Conservation (phyloP, 2,888 invertebrate species). For the Melinaea marsaeus region DNA sequence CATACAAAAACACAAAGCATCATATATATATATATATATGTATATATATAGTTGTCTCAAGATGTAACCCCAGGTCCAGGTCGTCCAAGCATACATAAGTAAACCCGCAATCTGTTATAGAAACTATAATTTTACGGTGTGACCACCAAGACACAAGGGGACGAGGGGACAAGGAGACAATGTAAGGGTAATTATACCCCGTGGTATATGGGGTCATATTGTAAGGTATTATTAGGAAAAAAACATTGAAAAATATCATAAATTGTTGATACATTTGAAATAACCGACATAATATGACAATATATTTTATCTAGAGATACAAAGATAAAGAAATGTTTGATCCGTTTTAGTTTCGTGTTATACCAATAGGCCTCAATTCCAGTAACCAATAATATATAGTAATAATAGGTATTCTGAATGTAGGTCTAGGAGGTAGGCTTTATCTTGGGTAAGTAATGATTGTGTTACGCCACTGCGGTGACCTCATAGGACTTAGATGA, state of each 20-base stretch:
- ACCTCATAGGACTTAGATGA: not conserved
- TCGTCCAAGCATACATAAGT: constrained; percentile 20
- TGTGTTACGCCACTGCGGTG: not conserved
- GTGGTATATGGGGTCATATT: constrained; percentile 28
- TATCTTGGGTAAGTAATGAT: not conserved
- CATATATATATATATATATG: no score
- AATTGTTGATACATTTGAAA: no score
- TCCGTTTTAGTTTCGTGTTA: no score
- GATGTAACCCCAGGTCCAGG: constrained; percentile 27
- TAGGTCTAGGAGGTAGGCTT: no score
- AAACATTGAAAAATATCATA: not conserved
- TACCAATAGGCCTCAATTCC: no score
- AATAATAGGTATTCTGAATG: no score
- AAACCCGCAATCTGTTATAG: constrained; percentile 41
- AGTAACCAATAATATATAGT: no score
- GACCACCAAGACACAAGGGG: constrained; percentile 38
- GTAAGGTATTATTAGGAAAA: not conserved
- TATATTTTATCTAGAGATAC: no score
- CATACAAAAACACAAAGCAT: no score
- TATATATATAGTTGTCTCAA: not conserved
- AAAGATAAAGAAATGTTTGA: no score
- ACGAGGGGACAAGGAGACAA: constrained; percentile 23
- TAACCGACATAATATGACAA: no score
- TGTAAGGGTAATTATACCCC: constrained; percentile 34
- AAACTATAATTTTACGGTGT: constrained; percentile 37